Base-by-base conservation (phyloP, 2,797 vertebrate species). In the Oreochromis mossambicus region DNA sequence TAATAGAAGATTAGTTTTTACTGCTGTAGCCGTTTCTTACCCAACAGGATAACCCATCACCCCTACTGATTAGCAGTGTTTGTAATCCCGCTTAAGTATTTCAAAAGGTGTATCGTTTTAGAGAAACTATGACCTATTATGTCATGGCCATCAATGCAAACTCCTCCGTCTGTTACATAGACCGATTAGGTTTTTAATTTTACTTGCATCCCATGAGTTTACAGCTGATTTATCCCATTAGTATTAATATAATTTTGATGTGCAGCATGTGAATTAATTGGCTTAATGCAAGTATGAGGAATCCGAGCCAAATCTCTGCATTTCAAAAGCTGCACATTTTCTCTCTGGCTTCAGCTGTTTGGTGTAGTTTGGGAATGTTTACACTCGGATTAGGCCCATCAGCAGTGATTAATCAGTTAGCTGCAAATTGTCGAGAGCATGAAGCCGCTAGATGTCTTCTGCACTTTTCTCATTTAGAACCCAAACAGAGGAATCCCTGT, bases 31-130 rank as follows among this genome's bases (percentile, higher is more conserved):
- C 21, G 36, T 91, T 70, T 83, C 46, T 55, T 5, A 77, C 81
- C 82, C 75, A 41, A 8, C 78, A 88, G 85, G 76, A 93, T 84
- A 85, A 80, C 75, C 82, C 61, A 34, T 81, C 81, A 82, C 79
- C 85, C 82, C 55, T 63, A 8, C 86, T 91, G 84, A 91, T 93
- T 90, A 94, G 90, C 76, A 80, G 58, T 84, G 83, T 91, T 83
- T 80, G 58, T 86, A 63, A 54, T 86, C 41, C 82, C 77, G 56
- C 85, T 52, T 55, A 76, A 52, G 41, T 55, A 36, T 77, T 79
- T 66, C 32, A 50, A 77, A 77, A 41, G 7, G 21, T 83, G 15
- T 38, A 4, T 56, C 24, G 75, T 56, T 41, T 70, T 55, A 11
- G 63, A 84, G 63, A 87, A 66, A 21, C 41, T 36, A 13, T 89